Evolutionary conservation across 2,113 vertebrate species (phyloP).

Genomic region (Otis tarda): DNA sequence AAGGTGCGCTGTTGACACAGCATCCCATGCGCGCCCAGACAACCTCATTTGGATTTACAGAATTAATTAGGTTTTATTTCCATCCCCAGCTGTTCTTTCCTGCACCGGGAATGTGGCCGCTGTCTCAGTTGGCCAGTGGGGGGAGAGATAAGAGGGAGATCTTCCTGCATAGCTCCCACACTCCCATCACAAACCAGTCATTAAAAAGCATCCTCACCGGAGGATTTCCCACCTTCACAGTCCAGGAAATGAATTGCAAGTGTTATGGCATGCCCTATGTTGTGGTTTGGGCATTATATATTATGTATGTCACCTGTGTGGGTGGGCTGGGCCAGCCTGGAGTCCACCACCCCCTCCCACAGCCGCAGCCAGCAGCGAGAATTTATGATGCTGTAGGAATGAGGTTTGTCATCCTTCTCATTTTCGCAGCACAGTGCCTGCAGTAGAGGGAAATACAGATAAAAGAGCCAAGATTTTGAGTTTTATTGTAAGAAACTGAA

Average conservation of each 20-base stretch:
- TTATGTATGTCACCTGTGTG: background rate
- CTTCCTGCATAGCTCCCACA: background rate
- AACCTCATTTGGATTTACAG: constrained; percentile 72
- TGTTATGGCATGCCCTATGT: background rate
- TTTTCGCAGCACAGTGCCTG: background rate
- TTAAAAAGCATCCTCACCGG: background rate
- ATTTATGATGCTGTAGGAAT: background rate
- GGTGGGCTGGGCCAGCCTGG: background rate
- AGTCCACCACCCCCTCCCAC: background rate
- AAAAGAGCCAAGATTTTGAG: background rate
- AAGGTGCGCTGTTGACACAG: constrained; percentile 68
- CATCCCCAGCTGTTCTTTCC: constrained; percentile 72
- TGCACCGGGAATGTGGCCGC: background rate
- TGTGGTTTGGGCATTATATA: background rate
- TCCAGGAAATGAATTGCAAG: background rate
- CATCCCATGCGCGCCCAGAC: constrained; percentile 56
- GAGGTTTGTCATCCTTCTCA: background rate
- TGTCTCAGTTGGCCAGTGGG: constrained; percentile 62
- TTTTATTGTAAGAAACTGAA: background rate
- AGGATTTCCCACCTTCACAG: background rate
- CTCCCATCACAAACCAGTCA: background rate
- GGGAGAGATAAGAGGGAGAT: constrained; percentile 34
- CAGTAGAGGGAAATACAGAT: background rate
- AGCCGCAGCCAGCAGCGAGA: background rate
- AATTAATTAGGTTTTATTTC: constrained; percentile 79